Evolutionary conservation across 1,140 invertebrate species (phyloP).

Genomic region (Microplitis demolitor): DNA sequence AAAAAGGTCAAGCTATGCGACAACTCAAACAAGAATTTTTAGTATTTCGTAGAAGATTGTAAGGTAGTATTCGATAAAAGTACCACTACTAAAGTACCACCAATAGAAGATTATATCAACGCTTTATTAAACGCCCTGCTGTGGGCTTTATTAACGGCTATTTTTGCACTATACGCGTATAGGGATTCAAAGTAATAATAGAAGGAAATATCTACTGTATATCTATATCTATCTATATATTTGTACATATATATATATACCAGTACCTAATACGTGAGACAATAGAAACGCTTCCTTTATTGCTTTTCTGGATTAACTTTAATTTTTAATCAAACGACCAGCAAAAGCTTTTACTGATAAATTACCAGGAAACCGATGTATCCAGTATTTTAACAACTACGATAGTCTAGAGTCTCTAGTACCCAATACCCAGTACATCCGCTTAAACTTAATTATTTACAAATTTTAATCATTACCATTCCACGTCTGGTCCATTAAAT

Average conservation of each 20-base stretch:
- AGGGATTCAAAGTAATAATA: too few species aligned
- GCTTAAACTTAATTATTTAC: slow-evolving; percentile 5
- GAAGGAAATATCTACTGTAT: too few species aligned
- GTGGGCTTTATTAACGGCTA: too few species aligned
- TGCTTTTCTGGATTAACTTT: slow-evolving; percentile 12
- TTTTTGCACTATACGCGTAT: too few species aligned
- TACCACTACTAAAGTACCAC: too few species aligned
- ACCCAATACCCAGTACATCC: neutral
- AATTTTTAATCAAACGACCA: slow-evolving; percentile 15
- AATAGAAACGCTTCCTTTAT: neutral
- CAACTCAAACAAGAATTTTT: too few species aligned
- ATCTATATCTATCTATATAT: too few species aligned
- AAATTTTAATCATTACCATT: neutral
- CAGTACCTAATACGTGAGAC: neutral
- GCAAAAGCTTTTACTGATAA: slow-evolving; percentile 1
- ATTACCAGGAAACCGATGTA: slow-evolving; percentile 1
- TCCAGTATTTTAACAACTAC: neutral
- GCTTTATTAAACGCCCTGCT: too few species aligned
- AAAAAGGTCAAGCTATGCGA: too few species aligned
- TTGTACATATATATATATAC: neutral
- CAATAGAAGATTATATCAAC: too few species aligned
- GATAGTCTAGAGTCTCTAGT: neutral
- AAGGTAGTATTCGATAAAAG: too few species aligned
- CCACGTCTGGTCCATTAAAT: neutral
- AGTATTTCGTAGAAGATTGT: too few species aligned